A percentile compares a stretch with the other conserved stretches of the same genome.
These are phyloP conservation scores for Chloroceryle aenea DNA, from an alignment of 2,113 vertebrate genomes.

Conservation along the genomic window DNA sequence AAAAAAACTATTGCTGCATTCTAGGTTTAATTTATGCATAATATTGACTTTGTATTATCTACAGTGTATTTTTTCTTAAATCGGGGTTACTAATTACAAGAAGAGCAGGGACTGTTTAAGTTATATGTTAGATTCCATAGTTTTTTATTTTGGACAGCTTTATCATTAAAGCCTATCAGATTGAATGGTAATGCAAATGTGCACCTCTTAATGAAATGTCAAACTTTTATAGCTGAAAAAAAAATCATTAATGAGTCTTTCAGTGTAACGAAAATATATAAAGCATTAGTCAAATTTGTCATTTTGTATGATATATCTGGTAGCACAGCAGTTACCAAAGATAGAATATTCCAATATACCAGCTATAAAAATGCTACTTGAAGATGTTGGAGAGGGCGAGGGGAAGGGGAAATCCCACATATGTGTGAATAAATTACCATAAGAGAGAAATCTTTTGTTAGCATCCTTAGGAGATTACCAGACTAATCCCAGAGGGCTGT, in stretches of 20 bases:
- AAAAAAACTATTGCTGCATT: not conserved
- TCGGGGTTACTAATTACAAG: not conserved
- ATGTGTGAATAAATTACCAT: conserved; percentile 8
- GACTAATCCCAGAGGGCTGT: conserved; percentile 21
- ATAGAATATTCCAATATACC: not conserved
- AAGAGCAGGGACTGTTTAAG: not conserved
- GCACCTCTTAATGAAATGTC: not conserved
- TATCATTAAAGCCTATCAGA: not conserved
- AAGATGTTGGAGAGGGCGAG: not conserved
- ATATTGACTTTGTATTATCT: not conserved
- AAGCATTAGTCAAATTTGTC: not conserved
- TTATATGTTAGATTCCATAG: not conserved
- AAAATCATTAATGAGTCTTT: not conserved
- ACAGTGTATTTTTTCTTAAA: not conserved
- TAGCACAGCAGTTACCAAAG: not conserved
- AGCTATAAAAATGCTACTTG: not conserved
- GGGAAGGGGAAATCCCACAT: not conserved
- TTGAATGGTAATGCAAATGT: not conserved
- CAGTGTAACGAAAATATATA: not conserved
- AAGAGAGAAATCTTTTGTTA: conserved; percentile 39
- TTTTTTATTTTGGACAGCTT: not conserved
- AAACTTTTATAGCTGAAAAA: not conserved
- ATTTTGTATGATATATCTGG: not conserved
- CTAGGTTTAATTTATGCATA: not conserved
- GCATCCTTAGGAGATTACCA: conserved; percentile 39